Conservation (phyloP, 1,140 invertebrate genomes). For the Littorina saxatilis region DNA sequence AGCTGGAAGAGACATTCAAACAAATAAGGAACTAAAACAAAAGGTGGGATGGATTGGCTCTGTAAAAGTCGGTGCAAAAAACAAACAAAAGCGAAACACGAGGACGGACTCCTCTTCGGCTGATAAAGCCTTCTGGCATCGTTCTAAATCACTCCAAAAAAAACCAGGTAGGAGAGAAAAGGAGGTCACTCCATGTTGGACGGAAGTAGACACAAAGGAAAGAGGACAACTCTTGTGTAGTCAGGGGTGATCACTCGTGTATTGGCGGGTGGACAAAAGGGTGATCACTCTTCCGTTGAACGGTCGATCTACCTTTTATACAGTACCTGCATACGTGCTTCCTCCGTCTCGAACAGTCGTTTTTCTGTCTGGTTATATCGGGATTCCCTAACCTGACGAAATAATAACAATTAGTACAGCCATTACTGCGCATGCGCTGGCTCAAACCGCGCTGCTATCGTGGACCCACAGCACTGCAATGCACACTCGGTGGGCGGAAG, state of each 20-base stretch:
- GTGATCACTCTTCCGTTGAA: not conserved
- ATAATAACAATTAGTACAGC: not conserved
- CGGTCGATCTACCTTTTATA: slow-evolving; percentile 19
- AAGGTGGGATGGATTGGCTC: too few relatives aligned
- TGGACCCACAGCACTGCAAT: slow-evolving; percentile 19
- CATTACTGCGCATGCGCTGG: not conserved
- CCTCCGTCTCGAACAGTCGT: slow-evolving; percentile 49
- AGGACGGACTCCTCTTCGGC: too few relatives aligned
- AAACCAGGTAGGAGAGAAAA: not conserved
- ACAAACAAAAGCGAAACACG: not conserved
- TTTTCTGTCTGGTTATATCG: slow-evolving; percentile 44
- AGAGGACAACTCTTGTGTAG: not conserved
- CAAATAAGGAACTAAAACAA: too few relatives aligned
- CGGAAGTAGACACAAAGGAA: not conserved
- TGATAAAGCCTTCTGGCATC: too few relatives aligned
- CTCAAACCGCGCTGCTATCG: not conserved
- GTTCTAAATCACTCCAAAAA: too few relatives aligned
- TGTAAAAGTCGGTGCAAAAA: too few relatives aligned
- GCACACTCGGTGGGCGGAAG: slow-evolving; percentile 9
- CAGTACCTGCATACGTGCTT: slow-evolving; percentile 58
- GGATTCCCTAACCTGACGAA: slow-evolving; percentile 31
- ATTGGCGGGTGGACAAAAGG: slow-evolving; percentile 3
- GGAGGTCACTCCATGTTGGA: not conserved
- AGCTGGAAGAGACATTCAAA: too few relatives aligned
- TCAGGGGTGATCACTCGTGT: not conserved